Conservation (phyloP, 2,113 vertebrate species). For the Calidris pugnax region DNA sequence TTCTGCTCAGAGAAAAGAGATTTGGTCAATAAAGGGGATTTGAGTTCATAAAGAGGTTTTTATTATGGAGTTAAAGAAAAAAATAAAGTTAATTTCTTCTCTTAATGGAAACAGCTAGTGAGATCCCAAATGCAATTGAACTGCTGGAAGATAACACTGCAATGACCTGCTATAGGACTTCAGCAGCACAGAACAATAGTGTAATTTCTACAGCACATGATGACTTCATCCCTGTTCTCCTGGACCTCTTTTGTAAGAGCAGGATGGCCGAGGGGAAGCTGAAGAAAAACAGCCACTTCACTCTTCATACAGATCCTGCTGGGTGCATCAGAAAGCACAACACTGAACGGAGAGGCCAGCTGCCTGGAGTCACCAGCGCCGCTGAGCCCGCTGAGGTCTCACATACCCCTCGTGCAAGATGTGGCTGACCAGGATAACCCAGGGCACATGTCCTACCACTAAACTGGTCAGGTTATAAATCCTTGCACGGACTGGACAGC, state of each 20-base stretch:
- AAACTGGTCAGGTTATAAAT: background rate
- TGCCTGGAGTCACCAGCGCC: background rate
- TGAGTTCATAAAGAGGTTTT: background rate
- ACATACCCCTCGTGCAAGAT: accelerated
- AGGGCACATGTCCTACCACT: background rate
- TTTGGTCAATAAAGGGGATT: background rate
- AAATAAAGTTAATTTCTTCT: background rate
- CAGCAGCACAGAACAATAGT: background rate
- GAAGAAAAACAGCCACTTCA: background rate
- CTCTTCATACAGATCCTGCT: background rate
- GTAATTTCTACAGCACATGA: accelerated
- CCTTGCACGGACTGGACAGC: background rate
- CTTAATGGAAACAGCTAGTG: background rate
- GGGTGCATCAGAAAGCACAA: background rate
- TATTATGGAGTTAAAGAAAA: background rate
- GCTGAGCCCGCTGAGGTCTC: background rate
- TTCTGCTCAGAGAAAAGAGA: background rate
- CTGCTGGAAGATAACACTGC: background rate
- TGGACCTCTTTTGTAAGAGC: background rate
- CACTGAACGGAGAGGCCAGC: background rate
- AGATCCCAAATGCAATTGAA: background rate
- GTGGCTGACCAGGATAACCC: background rate
- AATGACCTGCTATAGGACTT: background rate
- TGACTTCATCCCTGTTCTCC: background rate
- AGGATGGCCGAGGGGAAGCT: background rate